phyloP scores from a whole-genome alignment of 1,140 invertebrate species.

The Dinoponera quadriceps region DNA sequence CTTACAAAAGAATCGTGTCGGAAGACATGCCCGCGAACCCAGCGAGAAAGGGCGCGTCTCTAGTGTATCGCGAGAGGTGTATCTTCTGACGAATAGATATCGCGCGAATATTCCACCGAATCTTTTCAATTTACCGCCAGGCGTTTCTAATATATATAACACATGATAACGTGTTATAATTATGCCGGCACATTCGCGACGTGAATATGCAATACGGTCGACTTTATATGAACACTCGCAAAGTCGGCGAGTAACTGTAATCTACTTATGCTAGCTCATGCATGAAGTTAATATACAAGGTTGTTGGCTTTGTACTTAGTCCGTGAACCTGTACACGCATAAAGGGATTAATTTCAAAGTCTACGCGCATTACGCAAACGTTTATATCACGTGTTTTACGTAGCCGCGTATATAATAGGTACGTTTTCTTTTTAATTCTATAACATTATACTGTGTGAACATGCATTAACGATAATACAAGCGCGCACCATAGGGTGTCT shows the following conservation, averaged over 20 bases:
- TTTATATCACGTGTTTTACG: conserved; percentile 46
- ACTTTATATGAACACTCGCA: conserved; percentile 57
- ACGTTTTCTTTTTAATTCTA: conserved; percentile 28
- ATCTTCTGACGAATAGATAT: conserved; percentile 19
- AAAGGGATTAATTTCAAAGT: conserved; percentile 61
- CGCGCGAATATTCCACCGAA: conserved; percentile 30
- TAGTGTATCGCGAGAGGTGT: neutral
- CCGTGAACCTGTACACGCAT: conserved; percentile 52
- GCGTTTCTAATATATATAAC: conserved; percentile 34
- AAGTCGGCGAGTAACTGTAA: conserved; percentile 59
- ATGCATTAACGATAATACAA: neutral
- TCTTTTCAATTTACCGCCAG: conserved; percentile 53
- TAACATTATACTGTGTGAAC: neutral
- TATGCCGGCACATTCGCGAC: conserved; percentile 47
- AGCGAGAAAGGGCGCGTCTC: conserved; percentile 12
- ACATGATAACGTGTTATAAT: conserved; percentile 58
- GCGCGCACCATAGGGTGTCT: neutral
- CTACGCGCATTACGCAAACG: conserved; percentile 58
- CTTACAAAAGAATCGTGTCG: conserved; percentile 60
- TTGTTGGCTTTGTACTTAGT: conserved; percentile 62
- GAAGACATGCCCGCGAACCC: conserved; percentile 30
- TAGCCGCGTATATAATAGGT: conserved; percentile 34
- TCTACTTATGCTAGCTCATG: conserved; percentile 61
- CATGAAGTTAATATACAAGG: conserved; percentile 62
- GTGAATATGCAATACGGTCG: conserved; percentile 60